These are phyloP conservation scores for Anoplophora glabripennis DNA, from an alignment of 1,140 invertebrate species.

Conservation along the genomic window DNA sequence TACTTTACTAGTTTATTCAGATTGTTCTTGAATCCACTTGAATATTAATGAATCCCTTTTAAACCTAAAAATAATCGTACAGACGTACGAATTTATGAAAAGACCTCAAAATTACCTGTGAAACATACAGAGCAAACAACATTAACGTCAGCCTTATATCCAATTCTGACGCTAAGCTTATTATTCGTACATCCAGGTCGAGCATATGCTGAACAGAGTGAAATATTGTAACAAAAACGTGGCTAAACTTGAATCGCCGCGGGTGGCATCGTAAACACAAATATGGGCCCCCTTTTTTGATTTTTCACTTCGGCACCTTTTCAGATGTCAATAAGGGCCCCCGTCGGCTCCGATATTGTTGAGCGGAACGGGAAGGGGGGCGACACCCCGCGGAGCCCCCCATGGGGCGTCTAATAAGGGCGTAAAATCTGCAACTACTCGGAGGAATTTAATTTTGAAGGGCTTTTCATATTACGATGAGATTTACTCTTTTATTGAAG, in stretches of 20 bases:
- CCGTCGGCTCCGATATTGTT: conserved; percentile 39
- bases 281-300: conserved; percentile 45
- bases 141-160: conserved; percentile 31
- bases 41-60: no score
- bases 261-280: conserved; percentile 47
- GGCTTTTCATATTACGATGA: no score
- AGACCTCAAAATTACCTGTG: neutral
- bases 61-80: no score
- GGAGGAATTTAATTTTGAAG: conserved; percentile 16
- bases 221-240: conserved; percentile 47
- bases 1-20: no score
- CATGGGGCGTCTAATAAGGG: conserved; percentile 41
- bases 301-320: conserved; percentile 49
- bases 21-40: no score
- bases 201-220: conserved; percentile 41
- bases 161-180: conserved; percentile 35
- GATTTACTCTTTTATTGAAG: no score
- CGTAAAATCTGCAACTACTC: conserved; percentile 22
- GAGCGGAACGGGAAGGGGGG: conserved; percentile 23
- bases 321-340: conserved; percentile 40
- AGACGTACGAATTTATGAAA: no score
- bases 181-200: conserved; percentile 36
- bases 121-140: conserved; percentile 19
- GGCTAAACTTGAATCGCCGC: conserved; percentile 44
- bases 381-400: conserved; percentile 23